phyloP scores from a whole-genome alignment of 2,797 vertebrate species.

The Xerus rutilus region DNA sequence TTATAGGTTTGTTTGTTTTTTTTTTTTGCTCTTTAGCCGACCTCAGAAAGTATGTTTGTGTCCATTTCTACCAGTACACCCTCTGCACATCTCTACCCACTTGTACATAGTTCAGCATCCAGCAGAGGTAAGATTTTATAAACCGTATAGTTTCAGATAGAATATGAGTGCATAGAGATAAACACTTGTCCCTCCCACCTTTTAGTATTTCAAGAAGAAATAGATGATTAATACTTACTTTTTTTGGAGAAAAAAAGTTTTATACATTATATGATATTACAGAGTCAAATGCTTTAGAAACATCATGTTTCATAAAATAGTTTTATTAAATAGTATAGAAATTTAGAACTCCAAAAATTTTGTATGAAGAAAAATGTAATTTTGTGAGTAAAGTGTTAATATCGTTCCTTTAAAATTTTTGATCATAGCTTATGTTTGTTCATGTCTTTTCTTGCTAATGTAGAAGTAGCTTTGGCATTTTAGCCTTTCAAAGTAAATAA shows the following conservation, averaged over 20 bases:
- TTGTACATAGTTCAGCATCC: conserved; percentile 98
- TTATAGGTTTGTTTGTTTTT: conserved; percentile 69
- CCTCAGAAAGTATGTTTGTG: conserved; percentile 98
- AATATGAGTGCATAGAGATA: background rate
- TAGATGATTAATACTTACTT: background rate
- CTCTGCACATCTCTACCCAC: conserved; percentile 94
- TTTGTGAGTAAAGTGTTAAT: conserved; percentile 54
- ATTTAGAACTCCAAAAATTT: conserved; percentile 28
- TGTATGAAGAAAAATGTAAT: conserved; percentile 17
- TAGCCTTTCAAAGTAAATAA: background rate
- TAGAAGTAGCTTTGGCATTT: conserved; percentile 42
- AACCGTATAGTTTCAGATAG: conserved; percentile 52
- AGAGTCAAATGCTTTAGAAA: conserved; percentile 2
- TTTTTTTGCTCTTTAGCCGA: conserved; percentile 90
- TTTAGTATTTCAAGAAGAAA: conserved; percentile 36
- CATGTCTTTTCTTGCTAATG: conserved; percentile 57
- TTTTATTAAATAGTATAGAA: conserved; percentile 14
- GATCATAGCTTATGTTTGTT: background rate
- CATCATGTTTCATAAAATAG: conserved; percentile 16
- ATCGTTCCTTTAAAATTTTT: conserved; percentile 53
- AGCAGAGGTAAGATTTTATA: conserved; percentile 93
- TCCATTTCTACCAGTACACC: conserved; percentile 95
- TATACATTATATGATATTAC: background rate
- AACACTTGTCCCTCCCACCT: conserved; percentile 28
- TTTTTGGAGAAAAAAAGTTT: background rate